Conservation (phyloP, 1,140 invertebrate genomes). For the Neoseiulus cucumeris region DNA sequence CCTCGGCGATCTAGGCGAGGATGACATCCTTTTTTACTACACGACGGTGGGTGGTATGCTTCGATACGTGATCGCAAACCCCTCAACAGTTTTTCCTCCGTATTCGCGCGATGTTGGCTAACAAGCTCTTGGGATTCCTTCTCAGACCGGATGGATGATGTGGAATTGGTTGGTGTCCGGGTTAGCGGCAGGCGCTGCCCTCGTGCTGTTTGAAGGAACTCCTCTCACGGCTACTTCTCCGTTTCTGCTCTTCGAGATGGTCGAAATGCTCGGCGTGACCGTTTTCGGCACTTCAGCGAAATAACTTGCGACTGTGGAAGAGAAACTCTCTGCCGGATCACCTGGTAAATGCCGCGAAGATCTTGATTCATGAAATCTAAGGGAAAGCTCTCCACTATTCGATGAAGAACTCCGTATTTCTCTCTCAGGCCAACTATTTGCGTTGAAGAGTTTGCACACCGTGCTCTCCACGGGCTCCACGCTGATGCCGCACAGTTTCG, state of each 20-base stretch:
- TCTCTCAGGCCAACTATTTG: neutral
- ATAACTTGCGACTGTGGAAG: slow-evolving; percentile 35
- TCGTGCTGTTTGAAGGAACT: neutral
- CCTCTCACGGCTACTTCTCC: neutral
- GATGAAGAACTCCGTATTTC: no score
- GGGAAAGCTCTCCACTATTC: no score
- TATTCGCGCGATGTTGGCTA: neutral
- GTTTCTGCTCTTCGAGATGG: slow-evolving; percentile 26
- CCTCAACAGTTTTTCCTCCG: slow-evolving; percentile 15
- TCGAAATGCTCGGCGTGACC: slow-evolving; percentile 35
- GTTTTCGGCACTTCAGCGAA: slow-evolving; percentile 39
- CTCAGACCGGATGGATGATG: slow-evolving; percentile 9
- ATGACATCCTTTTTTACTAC: neutral
- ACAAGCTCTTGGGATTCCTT: neutral
- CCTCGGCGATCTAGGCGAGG: neutral
- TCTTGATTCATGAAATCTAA: no score
- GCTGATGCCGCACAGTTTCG: slow-evolving; percentile 33
- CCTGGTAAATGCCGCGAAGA: neutral
- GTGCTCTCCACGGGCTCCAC: slow-evolving; percentile 40
- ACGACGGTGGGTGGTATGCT: neutral
- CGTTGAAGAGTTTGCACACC: slow-evolving; percentile 28
- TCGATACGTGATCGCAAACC: neutral
- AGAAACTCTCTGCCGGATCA: slow-evolving; percentile 19
- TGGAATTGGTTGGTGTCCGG: neutral
- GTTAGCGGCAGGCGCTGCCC: neutral